Evolutionary conservation across 2,888 invertebrate species (phyloP), one percentile per base, ranked within the genome.

Genomic region (Mythimna impura): DNA sequence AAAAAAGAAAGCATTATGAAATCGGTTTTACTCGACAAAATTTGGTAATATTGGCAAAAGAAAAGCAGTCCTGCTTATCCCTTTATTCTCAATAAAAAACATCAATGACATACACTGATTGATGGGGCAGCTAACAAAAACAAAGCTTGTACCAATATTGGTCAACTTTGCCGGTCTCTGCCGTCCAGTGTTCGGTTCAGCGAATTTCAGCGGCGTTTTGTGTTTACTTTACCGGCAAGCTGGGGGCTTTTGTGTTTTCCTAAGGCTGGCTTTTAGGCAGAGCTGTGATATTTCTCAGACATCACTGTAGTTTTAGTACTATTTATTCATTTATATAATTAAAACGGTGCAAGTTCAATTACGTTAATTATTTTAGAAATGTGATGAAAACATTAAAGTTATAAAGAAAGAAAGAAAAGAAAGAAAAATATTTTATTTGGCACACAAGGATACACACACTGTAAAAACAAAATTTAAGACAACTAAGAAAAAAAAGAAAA

Each of bases 131-230:
- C 63, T 17, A 76, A 66, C 58, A 64, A 61, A n/a, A 72, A 64
- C 47, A 72, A 78, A 72, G 55, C 78, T 78, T 58, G 34, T 22
- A 22, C 55, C 54, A 72, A 78, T 78, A 78, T 78, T 78, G 78
- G 47, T 54, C 12, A 78, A 72, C 64, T 78, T 78, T 43, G 58
- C 4, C 64, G 40, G 43, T 17, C 55, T n/a, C 12, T 63, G 47
- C 12, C 43, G 55, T 22, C 50, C 50, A n/a, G 20, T 20, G 8
- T 57, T n/a, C 36, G 43, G 34, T 50, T 20, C 54, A 62, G 30
- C 1, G 36, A 12, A 36, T 20, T 50, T 14, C 30, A 54, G 40
- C 22, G 12, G 54, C 50, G 10, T 60, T 67, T 61, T 25, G 25
- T 77, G 63, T 67, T 64, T 36, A 34, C 40, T 55, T 4, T 67